These are phyloP conservation scores for Siphamia tubifer DNA, from an alignment of 2,113 vertebrate genomes.

Conservation along the genomic window DNA sequence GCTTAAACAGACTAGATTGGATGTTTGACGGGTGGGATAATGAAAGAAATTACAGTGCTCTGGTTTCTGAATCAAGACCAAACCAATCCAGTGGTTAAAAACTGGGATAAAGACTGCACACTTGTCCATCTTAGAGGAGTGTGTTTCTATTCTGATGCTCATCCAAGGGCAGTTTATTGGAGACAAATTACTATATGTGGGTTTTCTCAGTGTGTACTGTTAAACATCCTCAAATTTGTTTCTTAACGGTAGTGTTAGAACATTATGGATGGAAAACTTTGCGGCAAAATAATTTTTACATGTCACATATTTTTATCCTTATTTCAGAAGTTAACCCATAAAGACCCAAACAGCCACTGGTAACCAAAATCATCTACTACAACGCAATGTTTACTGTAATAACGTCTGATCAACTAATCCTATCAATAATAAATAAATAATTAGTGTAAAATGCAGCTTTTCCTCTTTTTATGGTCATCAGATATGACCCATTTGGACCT, in stretches of 20 bases:
- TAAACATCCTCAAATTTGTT: not conserved
- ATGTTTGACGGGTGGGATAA: constrained; percentile 7
- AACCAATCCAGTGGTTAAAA: constrained; percentile 29
- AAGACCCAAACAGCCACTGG: too few relatives aligned
- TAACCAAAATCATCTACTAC: too few relatives aligned
- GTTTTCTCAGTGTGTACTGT: not conserved
- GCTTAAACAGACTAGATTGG: not conserved
- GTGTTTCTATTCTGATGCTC: not conserved
- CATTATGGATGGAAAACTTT: not conserved
- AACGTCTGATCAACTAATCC: too few relatives aligned
- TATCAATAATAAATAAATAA: too few relatives aligned
- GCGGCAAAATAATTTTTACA: not conserved
- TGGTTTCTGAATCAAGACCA: constrained; percentile 28
- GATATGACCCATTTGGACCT: too few relatives aligned
- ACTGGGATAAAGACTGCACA: constrained; percentile 16
- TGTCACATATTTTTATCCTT: too few relatives aligned
- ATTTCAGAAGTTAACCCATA: too few relatives aligned
- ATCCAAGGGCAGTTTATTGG: not conserved
- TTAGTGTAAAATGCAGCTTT: too few relatives aligned
- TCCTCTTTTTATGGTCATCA: too few relatives aligned
- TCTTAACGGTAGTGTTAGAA: not conserved
- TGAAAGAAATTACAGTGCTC: constrained; percentile 17
- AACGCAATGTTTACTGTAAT: too few relatives aligned
- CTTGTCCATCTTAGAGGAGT: not conserved
- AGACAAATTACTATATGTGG: not conserved